Base-by-base conservation (phyloP, 1,140 invertebrate species). In the Antheraea pernyi region DNA sequence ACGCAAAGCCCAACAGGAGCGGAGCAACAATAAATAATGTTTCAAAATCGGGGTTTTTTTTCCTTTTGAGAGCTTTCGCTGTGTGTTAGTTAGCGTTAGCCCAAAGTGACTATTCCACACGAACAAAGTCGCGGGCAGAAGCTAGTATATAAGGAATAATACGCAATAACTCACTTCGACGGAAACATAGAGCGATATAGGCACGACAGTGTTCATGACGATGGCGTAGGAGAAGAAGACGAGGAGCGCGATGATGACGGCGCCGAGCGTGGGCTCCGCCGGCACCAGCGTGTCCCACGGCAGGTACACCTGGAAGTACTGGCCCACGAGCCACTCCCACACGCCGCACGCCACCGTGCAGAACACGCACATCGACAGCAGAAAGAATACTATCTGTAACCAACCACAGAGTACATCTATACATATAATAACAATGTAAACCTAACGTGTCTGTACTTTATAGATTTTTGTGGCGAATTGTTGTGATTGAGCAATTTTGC, bases 221-320 rank as follows among this genome's bases (percentile, higher is more conserved):
- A 99, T 99, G 78, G 98, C 98, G 93, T 99, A 99, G 1, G 99
- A 99, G 93, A 99, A 99, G 94, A 99, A 99, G 42, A 99, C 97
- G 42, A 99, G 95, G 67, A 99, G 94, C 67, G 98, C 97, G 80
- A 99, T 99, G 65, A 99, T 96, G 65, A 98, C 96, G 58, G 98
- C 96, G 75, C 98, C 98, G 58, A 94, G 94, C 16, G 96, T 91
- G 30, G 96, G 95, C 84, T 97, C 95, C 72, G 94, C 95, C 58
- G 97, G 97, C 85, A 99, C 96, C 79, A 98, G 94, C 73, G 94
- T 94, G 91, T 99, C 98, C 99, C 99, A 99, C 4, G 98, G 98
- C 82, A 99, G 94, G 93, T 97, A 99, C 67, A 92, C 89, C 82
- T 97, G 97, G 93, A 99, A 99, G 92, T 98, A 94, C 84, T 96